These are phyloP conservation scores for Lepilemur ruficaudatus DNA, from an alignment of 2,797 vertebrate species.

Conservation along the genomic window DNA sequence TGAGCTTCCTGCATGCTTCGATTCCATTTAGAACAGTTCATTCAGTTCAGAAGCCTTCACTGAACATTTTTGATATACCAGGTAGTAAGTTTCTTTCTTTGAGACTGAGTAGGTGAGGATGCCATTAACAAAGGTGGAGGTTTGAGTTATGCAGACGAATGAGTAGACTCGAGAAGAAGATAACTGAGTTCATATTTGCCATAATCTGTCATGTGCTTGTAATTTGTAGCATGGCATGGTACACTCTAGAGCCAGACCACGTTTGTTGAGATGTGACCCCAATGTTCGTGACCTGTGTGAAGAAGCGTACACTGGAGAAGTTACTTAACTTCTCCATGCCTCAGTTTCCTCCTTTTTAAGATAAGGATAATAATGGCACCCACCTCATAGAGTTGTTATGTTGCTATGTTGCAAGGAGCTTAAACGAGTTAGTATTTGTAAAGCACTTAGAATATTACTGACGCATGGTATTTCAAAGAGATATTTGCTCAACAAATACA, in stretches of 20 bases:
- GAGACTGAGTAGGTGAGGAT: neutral
- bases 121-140: neutral
- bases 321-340: neutral
- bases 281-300: neutral
- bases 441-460: neutral
- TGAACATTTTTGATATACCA: neutral
- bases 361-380: neutral
- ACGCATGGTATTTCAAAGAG: neutral
- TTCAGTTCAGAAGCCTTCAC: neutral
- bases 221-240: neutral
- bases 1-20: neutral
- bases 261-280: neutral
- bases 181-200: neutral
- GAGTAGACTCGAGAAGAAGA: neutral
- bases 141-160: neutral
- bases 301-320: neutral
- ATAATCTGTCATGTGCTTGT: neutral
- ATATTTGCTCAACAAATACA: neutral
- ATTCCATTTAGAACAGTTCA: neutral
- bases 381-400: neutral
- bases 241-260: neutral
- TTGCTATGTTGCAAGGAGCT: neutral
- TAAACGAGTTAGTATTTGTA: conserved; percentile 3
- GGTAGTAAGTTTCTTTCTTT: neutral
- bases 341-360: conserved; percentile 22